Base-by-base conservation (phyloP, 2,113 vertebrate species). In the Pontoporia blainvillei region DNA sequence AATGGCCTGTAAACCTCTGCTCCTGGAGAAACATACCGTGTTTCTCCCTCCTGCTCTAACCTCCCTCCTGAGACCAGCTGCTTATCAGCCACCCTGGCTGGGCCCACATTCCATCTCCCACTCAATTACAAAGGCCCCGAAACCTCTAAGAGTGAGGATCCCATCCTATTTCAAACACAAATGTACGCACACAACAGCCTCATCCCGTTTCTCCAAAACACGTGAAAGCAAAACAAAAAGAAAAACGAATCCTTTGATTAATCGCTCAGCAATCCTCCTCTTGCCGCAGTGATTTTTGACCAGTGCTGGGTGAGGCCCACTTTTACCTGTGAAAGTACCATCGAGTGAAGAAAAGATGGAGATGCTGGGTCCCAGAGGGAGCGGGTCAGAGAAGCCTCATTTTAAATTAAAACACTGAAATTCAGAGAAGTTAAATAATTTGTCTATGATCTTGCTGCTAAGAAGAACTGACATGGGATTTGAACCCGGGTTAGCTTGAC, bases 1-100 rank as follows among this genome's bases (percentile, higher is more conserved):
- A 96, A 97, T 95, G 95, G 94, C 62, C 85, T 94, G 39, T 17
- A 97, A 97, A 82, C 88, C 83, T 96, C 91, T 83, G 64, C 92
- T 97, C 94, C 96, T 89, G 94, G 49, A 91, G 91, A 95, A 90
- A 97, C 7, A 11, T 21, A 81, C 79, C 25, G 7, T 62, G 11
- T 66, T 84, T 73, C 21, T 41, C 71, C 64, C 54, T 36, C 3
- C 67, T 6, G 34, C 83, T 49, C 49, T 39, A 3, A 0, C 18
- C 66, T 59, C 44, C 14, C 15, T 72, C 61, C 67, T 14, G 14
- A 75, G 2, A 59, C 79, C 46, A 85, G 96, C 31, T 54, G 61
- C 0, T 3, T 12, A 75, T 5, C 6, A 2, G 36, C n/a, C 39
- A 15, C 6, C 62, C n/a, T 76, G 14, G 46, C 44, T 15, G 23